Evolutionary conservation across 2,888 invertebrate species (phyloP), one percentile per base, ranked within the genome.

Genomic region (Sphaeridia pumilis): DNA sequence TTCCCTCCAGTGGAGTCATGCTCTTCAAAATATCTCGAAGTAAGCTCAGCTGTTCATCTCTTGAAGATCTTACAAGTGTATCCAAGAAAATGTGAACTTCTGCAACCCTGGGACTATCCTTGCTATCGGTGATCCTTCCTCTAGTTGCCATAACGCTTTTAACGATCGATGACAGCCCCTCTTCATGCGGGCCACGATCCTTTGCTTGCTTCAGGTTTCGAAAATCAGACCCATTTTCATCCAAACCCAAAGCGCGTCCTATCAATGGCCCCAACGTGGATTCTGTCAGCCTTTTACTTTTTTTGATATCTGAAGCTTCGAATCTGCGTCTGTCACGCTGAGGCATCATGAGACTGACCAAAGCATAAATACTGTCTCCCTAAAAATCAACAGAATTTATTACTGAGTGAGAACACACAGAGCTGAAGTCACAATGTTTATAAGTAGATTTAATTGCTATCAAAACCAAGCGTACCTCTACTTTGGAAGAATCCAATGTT

Each of bases 81-180:
- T 65, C 61, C 43, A 65, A 35, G 2, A 57, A 28, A 7, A 51
- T 31, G 31, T 65, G 65, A 2, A 65, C 20, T 7, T 60, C 58
- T 21, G 31, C 26, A 26, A 53, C 5, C 28, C 14, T 2, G 49
- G 49, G 12, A 38, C 46, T n/a, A 24, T 36, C 1, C 44, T 27
- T 20, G 12, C 14, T 34, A 36, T 3, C 35, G 42, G 2, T 46
- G 36, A 35, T 52, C 54, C 4, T 58, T 28, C 12, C 4, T 7
- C 38, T n/a, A n/a, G n/a, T n/a, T n/a, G 31, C 27, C 34, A 61
- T 28, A 7, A 63, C 42, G 2, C 38, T 38, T 17, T 24, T 54
- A 17, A 63, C 47, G 2, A 59, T 26, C 0, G 36, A 20, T 10
- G 55, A 49, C 7, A 65, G 54, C 41, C 60, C 58, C n/a, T n/a